Percentiles rank a stretch among this genome's conserved stretches.
Conservation (phyloP, 1,140 invertebrate genomes). For the Myzus persicae region DNA sequence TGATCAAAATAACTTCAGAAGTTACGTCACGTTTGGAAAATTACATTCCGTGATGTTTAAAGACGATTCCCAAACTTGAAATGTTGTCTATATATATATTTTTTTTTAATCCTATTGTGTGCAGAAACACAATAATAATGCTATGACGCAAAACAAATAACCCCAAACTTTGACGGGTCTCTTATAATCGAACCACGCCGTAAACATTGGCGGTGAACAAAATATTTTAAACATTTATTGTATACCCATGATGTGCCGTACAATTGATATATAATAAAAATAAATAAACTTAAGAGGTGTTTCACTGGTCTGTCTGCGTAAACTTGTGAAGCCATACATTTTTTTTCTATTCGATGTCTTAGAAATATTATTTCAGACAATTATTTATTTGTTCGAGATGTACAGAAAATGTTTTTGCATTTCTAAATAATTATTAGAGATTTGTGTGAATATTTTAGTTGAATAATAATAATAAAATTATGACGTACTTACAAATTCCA, state of each 20-base stretch:
- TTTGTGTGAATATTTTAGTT: not conserved
- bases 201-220: too few species aligned
- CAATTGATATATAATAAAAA: not conserved
- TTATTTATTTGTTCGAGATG: not conserved
- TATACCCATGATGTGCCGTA: not conserved
- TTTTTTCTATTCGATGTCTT: not conserved
- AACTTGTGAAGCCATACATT: not conserved
- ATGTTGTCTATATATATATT: not conserved
- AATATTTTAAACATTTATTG: too few species aligned
- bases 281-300: not conserved
- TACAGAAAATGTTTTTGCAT: not conserved
- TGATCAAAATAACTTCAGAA: not conserved
- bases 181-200: too few species aligned
- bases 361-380: not conserved
- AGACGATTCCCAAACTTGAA: not conserved
- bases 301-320: not conserved
- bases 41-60: constrained; percentile 9
- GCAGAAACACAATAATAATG: not conserved
- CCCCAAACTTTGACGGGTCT: not conserved
- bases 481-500: too few species aligned
- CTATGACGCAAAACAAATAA: not conserved
- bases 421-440: not conserved
- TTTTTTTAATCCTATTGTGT: constrained; percentile 9
- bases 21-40: not conserved
- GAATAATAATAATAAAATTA: too few species aligned